These are phyloP conservation scores for Bhutanitis thaidina DNA, from an alignment of 2,888 invertebrate species.

Conservation along the genomic window DNA sequence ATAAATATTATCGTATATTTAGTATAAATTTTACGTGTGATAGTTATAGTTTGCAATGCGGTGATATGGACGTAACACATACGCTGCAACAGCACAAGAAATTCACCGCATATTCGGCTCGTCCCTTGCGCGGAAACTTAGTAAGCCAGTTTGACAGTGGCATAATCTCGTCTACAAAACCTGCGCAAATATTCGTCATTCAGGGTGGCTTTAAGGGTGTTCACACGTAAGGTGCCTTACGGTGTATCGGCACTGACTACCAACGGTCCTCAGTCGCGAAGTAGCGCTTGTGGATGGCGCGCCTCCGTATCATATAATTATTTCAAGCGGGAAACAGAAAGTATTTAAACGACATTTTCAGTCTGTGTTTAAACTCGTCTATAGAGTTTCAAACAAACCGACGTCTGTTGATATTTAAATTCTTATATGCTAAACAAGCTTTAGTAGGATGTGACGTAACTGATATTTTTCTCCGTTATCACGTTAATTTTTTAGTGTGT, in stretches of 20 bases:
- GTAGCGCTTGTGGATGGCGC: slow-evolving; percentile 34
- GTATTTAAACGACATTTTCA: slow-evolving; percentile 27
- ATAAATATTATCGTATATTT: too few species aligned
- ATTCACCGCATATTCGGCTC: neutral
- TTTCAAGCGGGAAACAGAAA: slow-evolving; percentile 33
- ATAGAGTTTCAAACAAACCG: slow-evolving; percentile 7
- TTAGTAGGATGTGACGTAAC: neutral
- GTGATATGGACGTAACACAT: neutral
- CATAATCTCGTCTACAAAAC: slow-evolving; percentile 18
- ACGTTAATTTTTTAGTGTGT: neutral
- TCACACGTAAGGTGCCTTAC: slow-evolving; percentile 26
- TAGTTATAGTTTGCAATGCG: neutral
- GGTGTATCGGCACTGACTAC: slow-evolving; percentile 21
- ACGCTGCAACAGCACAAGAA: neutral
- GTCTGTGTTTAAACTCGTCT: slow-evolving; percentile 2
- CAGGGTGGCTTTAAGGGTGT: slow-evolving; percentile 31
- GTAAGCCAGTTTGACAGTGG: slow-evolving; percentile 27
- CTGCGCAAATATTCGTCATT: slow-evolving; percentile 22
- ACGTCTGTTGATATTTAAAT: neutral
- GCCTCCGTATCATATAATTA: slow-evolving; percentile 21
- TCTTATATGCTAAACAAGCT: neutral
- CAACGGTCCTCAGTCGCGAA: slow-evolving; percentile 37
- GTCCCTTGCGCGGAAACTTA: slow-evolving; percentile 3
- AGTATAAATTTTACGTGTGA: too few species aligned
- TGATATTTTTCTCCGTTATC: too few species aligned